These are phyloP conservation scores for Cephalopachus bancanus DNA, from an alignment of 2,797 vertebrate species.

Conservation along the genomic window DNA sequence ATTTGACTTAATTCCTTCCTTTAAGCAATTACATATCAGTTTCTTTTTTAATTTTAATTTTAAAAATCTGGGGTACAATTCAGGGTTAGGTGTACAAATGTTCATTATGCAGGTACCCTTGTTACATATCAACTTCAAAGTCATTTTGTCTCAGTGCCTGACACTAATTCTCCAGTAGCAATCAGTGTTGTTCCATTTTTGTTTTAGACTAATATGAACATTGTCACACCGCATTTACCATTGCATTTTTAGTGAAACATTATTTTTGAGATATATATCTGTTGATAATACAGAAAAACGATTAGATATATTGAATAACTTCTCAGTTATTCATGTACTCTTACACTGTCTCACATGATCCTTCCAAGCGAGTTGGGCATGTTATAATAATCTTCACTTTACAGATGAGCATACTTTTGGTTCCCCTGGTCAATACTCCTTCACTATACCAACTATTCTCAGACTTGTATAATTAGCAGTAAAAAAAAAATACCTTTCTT, in stretches of 20 bases:
- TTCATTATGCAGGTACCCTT: too few species aligned
- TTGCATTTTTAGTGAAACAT: background rate
- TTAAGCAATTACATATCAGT: background rate
- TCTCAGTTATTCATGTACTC: background rate
- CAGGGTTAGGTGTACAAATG: too few species aligned
- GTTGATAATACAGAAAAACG: background rate
- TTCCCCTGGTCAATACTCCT: background rate
- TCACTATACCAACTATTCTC: background rate
- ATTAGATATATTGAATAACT: background rate
- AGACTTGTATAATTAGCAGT: background rate
- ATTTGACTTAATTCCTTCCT: background rate
- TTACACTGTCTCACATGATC: background rate
- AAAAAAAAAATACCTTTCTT: background rate
- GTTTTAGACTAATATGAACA: background rate
- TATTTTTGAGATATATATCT: background rate
- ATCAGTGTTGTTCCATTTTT: background rate
- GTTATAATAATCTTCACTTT: background rate
- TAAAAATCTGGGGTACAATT: too few species aligned
- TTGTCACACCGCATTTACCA: background rate
- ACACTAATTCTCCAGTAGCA: background rate
- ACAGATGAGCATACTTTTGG: background rate
- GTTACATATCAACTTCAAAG: background rate
- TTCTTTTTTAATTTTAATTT: too few species aligned
- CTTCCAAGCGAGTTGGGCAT: background rate
- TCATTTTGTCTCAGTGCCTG: constrained; percentile 32